Evolutionary conservation across 2,888 invertebrate species (phyloP).

Genomic region (Mimumesa dahlbomi): DNA sequence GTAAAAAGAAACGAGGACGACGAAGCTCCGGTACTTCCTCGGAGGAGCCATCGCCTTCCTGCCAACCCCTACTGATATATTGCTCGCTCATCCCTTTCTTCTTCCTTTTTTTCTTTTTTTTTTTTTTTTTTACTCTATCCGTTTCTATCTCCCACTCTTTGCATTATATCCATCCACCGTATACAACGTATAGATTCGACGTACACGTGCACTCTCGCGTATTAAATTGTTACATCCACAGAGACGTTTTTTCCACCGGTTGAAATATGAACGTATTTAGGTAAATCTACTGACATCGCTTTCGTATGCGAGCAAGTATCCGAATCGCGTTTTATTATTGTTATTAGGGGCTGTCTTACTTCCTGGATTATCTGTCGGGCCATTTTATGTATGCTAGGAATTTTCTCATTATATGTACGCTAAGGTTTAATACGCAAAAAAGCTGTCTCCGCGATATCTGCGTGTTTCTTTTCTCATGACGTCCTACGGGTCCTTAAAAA

Average conservation of each 20-base stretch:
- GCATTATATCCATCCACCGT: constrained; percentile 46
- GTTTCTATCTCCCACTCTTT: constrained; percentile 43
- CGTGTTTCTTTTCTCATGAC: too few species aligned
- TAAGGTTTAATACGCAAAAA: too few species aligned
- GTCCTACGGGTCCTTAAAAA: too few species aligned
- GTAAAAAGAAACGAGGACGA: constrained; percentile 64
- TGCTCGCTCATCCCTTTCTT: constrained; percentile 69
- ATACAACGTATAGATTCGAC: constrained; percentile 29
- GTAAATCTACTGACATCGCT: background rate
- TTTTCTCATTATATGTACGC: too few species aligned
- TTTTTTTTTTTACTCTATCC: constrained; percentile 46
- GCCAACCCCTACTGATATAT: constrained; percentile 73
- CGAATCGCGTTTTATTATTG: background rate
- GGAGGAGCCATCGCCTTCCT: constrained; percentile 68
- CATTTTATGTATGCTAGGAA: background rate
- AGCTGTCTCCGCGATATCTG: too few species aligned
- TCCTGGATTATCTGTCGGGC: background rate
- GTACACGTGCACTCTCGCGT: constrained; percentile 15
- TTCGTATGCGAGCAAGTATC: background rate
- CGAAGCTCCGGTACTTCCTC: constrained; percentile 67
- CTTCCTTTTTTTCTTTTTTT: too few species aligned
- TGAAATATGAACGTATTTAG: constrained; percentile 13
- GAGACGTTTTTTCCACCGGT: background rate
- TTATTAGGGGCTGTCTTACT: background rate
- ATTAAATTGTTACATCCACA: constrained; percentile 26